Evolutionary conservation across 2,113 vertebrate genomes (phyloP), one percentile per base, ranked within the genome.

Genomic region (Misgurnus anguillicaudatus): DNA sequence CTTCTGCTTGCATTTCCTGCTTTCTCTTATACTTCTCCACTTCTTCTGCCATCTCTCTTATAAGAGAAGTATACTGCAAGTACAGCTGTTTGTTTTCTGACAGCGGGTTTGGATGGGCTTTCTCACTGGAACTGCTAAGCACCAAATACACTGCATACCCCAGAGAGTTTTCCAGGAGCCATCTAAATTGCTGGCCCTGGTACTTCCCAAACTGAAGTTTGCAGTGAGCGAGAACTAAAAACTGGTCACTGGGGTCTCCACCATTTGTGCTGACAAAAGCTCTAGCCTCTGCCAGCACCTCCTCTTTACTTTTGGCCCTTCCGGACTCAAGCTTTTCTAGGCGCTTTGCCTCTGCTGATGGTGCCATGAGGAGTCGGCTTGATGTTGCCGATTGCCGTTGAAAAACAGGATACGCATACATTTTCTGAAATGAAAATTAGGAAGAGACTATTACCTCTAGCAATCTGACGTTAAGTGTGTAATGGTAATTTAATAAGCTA

Each of bases 61-160:
- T 74, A 1, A 42, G n/a, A 61, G 39, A 45, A 42, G 55, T 74
- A 38, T 74, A 74, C 39, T 42, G 55, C 41, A 57, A 31, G n/a
- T 62, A 75, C 38, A 74, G 55, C 14, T 74, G 71, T 45, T 74
- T 47, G 16, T 41, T 73, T 19, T 73, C 51, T 58, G 70, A 73
- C 8, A 73, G 17, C 3, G 53, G 36, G 2, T 1, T 21, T 58
- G 36, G 21, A 2, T 73, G 16, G 0, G 53, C 5, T 13, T 11
- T 58, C 38, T 73, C 53, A n/a, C 5, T 61, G n/a, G 57, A 75
- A 62, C 45, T 62, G 21, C 72, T 62, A 45, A 47, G 19, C 11
- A 74, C 9, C 21, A 74, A 45, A 45, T 74, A 74, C 9, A 74
- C 55, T 74, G 57, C 10, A 11, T 47, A 47, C 45, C 45, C 45